Evolutionary conservation across 2,888 invertebrate species (phyloP).

Genomic region (Xestia rhomboidea): DNA sequence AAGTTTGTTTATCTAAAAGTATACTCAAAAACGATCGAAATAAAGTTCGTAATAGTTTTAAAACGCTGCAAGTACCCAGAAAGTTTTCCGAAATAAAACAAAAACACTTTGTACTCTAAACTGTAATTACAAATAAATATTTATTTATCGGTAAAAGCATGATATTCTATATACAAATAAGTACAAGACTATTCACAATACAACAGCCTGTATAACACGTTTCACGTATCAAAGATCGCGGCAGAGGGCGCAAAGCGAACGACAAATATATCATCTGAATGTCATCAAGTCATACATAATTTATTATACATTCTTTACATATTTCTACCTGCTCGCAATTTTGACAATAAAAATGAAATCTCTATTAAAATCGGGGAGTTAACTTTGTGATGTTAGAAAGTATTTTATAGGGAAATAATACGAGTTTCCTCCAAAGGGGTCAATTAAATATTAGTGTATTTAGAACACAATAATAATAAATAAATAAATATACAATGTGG

Average conservation of each 20-base stretch:
- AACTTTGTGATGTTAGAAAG: not conserved
- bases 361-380: constrained; percentile 12
- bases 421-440: not conserved
- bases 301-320: constrained; percentile 70
- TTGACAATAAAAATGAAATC: constrained; percentile 17
- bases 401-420: not conserved
- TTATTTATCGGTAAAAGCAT: not conserved
- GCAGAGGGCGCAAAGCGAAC: constrained; percentile 72
- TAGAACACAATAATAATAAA: no score
- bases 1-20: not conserved
- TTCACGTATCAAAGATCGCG: constrained; percentile 78
- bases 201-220: constrained; percentile 65
- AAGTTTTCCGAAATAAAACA: not conserved
- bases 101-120: not conserved
- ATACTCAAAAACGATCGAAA: not conserved
- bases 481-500: no score
- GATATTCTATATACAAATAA: not conserved
- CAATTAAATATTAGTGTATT: not conserved
- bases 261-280: constrained; percentile 81
- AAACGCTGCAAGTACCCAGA: not conserved
- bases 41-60: not conserved
- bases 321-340: constrained; percentile 57
- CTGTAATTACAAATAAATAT: not conserved
- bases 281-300: constrained; percentile 85
- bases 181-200: not conserved